These are phyloP conservation scores for Sinocyclocheilus grahami DNA, from an alignment of 2,113 vertebrate genomes.

Conservation along the genomic window DNA sequence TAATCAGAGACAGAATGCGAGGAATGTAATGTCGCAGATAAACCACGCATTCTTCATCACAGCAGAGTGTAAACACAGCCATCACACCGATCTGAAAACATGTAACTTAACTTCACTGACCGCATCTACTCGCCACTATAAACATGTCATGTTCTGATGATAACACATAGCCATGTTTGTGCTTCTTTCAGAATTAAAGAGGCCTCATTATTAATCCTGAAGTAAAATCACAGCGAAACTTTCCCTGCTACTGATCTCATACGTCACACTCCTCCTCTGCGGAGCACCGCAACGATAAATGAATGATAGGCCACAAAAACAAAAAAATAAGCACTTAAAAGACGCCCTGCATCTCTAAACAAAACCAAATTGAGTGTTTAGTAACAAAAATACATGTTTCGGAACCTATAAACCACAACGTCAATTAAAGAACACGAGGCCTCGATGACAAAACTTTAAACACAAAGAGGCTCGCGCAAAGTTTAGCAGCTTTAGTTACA, in stretches of 20 bases:
- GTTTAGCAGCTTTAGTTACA: neutral
- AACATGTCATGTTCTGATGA: neutral
- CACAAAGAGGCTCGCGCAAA: slow-evolving; percentile 27
- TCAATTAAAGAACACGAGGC: slow-evolving; percentile 10
- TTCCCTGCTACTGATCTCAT: neutral
- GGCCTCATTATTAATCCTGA: neutral
- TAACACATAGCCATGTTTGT: neutral
- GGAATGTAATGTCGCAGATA: slow-evolving; percentile 25
- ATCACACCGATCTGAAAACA: neutral
- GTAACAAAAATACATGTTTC: neutral
- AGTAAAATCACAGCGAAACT: slow-evolving; percentile 17
- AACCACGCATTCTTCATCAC: neutral
- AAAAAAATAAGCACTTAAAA: neutral
- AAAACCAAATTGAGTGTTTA: neutral
- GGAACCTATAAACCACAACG: neutral
- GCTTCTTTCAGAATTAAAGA: neutral
- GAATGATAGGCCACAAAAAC: neutral
- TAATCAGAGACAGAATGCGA: slow-evolving; percentile 17
- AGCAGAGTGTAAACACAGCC: slow-evolving; percentile 9
- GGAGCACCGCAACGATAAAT: neutral
- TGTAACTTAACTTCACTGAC: neutral
- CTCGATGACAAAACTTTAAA: slow-evolving; percentile 17
- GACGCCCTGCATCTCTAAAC: neutral
- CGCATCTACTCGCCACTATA: neutral
- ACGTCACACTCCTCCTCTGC: neutral